Percentiles rank a stretch among this genome's conserved stretches.
Conservation (phyloP, 2,888 invertebrate species). For the Thalpophila matura region DNA sequence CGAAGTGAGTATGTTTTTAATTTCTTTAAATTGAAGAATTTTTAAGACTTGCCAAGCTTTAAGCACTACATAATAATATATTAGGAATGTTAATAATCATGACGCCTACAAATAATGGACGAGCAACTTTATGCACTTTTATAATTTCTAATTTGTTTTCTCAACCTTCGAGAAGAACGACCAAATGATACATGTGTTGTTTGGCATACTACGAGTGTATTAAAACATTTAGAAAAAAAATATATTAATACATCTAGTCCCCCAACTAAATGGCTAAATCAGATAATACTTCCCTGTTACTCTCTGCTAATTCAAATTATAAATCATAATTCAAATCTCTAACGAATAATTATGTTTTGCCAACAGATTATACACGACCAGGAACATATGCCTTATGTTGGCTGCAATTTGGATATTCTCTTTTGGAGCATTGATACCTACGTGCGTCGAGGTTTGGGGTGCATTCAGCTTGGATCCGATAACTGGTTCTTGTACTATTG, state of each 20-base stretch:
- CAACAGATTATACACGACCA: conserved; percentile 92
- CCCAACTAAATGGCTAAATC: not conserved
- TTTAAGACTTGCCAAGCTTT: too few relatives aligned
- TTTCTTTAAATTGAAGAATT: not conserved
- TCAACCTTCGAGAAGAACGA: too few relatives aligned
- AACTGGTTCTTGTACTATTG: conserved; percentile 95
- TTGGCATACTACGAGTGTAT: too few relatives aligned
- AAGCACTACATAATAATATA: too few relatives aligned
- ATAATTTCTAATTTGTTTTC: too few relatives aligned
- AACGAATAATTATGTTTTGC: conserved; percentile 44
- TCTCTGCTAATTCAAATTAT: too few relatives aligned
- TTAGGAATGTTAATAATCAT: not conserved
- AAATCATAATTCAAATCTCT: not conserved
- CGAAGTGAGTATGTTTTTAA: conserved; percentile 90
- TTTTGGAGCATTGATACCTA: conserved; percentile 93
- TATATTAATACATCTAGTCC: too few relatives aligned
- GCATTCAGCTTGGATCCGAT: conserved; percentile 93
- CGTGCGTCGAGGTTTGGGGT: conserved; percentile 94
- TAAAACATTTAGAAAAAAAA: too few relatives aligned
- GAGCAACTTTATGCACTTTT: not conserved
- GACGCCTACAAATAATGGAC: not conserved
- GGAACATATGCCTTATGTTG: conserved; percentile 93
- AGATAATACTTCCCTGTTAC: not conserved
- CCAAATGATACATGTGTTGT: too few relatives aligned
- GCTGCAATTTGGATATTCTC: conserved; percentile 93